Evolutionary conservation across 1,140 invertebrate genomes (phyloP).

Genomic region (Orius insidiosus): DNA sequence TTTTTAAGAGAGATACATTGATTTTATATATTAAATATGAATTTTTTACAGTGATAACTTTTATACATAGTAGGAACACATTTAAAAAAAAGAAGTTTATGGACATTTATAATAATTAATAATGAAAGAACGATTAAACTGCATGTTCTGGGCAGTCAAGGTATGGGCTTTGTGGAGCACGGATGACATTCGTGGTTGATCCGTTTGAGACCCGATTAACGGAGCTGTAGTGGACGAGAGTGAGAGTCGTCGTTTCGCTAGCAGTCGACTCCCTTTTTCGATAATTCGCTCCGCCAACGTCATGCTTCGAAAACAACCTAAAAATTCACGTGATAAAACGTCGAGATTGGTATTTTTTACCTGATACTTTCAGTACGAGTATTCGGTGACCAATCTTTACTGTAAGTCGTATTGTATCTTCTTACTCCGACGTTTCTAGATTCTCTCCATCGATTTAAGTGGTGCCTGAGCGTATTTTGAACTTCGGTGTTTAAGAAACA

Average conservation of each 20-base stretch:
- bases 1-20: too few species aligned
- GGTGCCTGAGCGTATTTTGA: conserved; percentile 62
- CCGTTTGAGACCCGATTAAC: conserved; percentile 6
- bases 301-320: conserved; percentile 10
- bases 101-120: too few species aligned
- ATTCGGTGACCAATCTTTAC: conserved; percentile 58
- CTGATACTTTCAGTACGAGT: conserved; percentile 65
- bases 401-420: conserved; percentile 41
- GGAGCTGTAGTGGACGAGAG: conserved; percentile 31
- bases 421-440: conserved; percentile 34
- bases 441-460: conserved; percentile 60
- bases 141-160: conserved; percentile 2
- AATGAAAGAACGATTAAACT: too few species aligned
- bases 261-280: conserved; percentile 47
- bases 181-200: too few species aligned
- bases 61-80: too few species aligned
- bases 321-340: too few species aligned
- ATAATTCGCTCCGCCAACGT: conserved; percentile 22
- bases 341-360: conserved; percentile 33
- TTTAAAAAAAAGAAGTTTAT: too few species aligned
- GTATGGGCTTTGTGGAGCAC: conserved; percentile 3
- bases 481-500: conserved; percentile 89
- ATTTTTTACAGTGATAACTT: too few species aligned
- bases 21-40: too few species aligned
- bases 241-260: conserved; percentile 50